phyloP scores from a whole-genome alignment of 2,888 invertebrate genomes.

The Eremobia ochroleuca region DNA sequence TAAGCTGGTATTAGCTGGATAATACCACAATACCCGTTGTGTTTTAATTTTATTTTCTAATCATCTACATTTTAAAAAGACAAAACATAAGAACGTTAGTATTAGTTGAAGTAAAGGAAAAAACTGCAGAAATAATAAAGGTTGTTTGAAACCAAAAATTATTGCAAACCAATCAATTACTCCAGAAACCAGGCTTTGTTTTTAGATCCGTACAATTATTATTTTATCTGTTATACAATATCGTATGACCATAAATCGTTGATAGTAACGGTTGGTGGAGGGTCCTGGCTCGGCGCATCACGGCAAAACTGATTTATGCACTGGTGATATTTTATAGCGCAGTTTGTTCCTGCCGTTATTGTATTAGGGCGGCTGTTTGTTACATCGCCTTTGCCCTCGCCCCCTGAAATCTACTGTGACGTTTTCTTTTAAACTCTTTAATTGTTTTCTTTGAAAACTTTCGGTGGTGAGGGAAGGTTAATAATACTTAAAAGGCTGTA shows the following conservation, averaged over 20 bases:
- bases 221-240: conserved; percentile 87
- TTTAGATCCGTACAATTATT: conserved; percentile 83
- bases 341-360: conserved; percentile 93
- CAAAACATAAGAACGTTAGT: background rate
- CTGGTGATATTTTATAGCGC: conserved; percentile 93
- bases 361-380: conserved; percentile 92
- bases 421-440: conserved; percentile 63
- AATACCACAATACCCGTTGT: conserved; percentile 26
- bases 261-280: conserved; percentile 82
- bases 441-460: conserved; percentile 59
- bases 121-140: background rate
- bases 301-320: conserved; percentile 92
- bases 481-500: background rate
- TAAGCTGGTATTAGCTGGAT: conserved; percentile 42
- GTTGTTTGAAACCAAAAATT: background rate
- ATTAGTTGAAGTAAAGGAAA: background rate
- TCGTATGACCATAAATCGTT: conserved; percentile 87
- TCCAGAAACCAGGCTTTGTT: conserved; percentile 53
- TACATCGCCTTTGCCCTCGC: conserved; percentile 78
- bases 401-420: conserved; percentile 51
- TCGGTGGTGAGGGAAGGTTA: conserved; percentile 29
- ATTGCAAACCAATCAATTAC: conserved; percentile 56
- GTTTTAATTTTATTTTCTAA: conserved; percentile 33
- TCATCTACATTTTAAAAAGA: background rate
- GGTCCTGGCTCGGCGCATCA: conserved; percentile 78